phyloP scores from a whole-genome alignment of 2,888 invertebrate genomes.

The Artemia sinica region DNA sequence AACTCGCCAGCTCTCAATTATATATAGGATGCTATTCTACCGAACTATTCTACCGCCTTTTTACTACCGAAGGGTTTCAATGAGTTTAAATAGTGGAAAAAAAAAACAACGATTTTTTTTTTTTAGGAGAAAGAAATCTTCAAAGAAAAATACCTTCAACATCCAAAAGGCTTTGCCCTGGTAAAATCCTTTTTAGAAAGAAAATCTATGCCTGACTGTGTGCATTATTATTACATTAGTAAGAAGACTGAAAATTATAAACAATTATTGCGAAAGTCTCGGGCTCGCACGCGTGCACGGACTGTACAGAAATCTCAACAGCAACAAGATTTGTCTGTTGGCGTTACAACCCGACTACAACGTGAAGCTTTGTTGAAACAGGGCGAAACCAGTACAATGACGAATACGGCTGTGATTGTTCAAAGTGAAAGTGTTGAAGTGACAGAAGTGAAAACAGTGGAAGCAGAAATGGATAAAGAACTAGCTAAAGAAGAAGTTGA shows the following conservation, averaged over 20 bases:
- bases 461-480: too few species aligned
- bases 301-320: constrained; percentile 34
- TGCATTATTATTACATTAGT: constrained; percentile 93
- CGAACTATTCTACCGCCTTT: too few species aligned
- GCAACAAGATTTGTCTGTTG: constrained; percentile 31
- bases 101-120: background rate
- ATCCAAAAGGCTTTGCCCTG: constrained; percentile 90
- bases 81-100: too few species aligned
- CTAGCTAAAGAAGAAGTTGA: too few species aligned
- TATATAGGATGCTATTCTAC: too few species aligned
- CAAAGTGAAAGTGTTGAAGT: too few species aligned
- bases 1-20: too few species aligned
- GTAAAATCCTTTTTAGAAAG: constrained; percentile 80
- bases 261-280: constrained; percentile 63
- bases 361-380: constrained; percentile 43
- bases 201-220: constrained; percentile 86
- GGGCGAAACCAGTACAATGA: constrained; percentile 19
- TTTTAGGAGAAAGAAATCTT: constrained; percentile 63
- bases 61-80: too few species aligned
- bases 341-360: constrained; percentile 66
- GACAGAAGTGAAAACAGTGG: too few species aligned
- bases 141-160: constrained; percentile 85
- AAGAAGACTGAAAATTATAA: constrained; percentile 97
- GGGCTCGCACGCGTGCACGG: constrained; percentile 53
- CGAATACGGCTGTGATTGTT: background rate